Percentiles rank a stretch among this genome's conserved stretches.
phyloP scores from a whole-genome alignment of 1,140 invertebrate genomes.

The Hydropsyche tenuis region DNA sequence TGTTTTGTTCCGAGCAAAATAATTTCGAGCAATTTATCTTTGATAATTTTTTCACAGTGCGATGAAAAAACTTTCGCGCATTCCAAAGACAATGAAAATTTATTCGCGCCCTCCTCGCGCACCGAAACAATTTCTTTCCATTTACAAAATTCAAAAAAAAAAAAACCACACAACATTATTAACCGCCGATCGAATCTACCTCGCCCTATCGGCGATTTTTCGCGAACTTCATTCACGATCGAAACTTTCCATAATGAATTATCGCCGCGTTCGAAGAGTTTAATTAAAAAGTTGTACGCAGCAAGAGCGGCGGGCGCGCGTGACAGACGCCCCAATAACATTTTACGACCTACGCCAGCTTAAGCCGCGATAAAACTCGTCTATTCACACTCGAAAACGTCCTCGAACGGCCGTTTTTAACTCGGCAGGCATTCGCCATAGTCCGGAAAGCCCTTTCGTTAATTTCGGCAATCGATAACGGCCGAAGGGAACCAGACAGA shows the following conservation, averaged over 20 bases:
- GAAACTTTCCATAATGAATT: not conserved
- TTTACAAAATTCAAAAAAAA: no score
- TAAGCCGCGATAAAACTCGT: slow-evolving; percentile 23
- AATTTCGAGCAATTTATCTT: slow-evolving; percentile 6
- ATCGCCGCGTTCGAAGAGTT: not conserved
- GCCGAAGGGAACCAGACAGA: not conserved
- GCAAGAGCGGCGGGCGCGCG: not conserved
- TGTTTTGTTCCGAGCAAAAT: not conserved
- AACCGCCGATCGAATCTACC: not conserved
- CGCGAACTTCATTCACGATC: no score
- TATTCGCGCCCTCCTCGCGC: not conserved
- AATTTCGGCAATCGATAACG: not conserved
- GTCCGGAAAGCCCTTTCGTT: no score
- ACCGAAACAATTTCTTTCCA: no score
- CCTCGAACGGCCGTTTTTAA: not conserved
- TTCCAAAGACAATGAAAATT: not conserved
- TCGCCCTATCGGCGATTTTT: not conserved
- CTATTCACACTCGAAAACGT: not conserved
- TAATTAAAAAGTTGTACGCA: slow-evolving; percentile 37
- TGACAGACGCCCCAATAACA: slow-evolving; percentile 31
- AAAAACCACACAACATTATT: not conserved
- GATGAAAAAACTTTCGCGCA: not conserved
- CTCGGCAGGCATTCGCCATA: not conserved
- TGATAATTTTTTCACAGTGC: not conserved
- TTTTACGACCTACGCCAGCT: slow-evolving; percentile 36